phyloP scores from a whole-genome alignment of 2,888 invertebrate species.

The Drosophila gaucha region DNA sequence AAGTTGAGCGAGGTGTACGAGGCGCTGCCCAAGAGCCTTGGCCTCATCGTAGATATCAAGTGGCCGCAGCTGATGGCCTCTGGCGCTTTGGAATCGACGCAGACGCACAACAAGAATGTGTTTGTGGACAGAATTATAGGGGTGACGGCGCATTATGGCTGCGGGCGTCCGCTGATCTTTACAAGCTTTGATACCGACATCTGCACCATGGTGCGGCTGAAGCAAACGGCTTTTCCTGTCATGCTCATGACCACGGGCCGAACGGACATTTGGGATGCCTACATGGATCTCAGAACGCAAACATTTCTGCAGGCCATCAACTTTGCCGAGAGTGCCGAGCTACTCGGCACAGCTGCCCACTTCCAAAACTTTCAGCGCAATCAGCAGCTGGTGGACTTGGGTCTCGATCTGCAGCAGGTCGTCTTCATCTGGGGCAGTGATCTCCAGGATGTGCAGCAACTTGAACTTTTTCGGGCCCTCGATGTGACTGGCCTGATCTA shows the following conservation, averaged over 20 bases:
- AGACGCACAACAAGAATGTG: conserved; percentile 93
- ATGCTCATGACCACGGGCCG: conserved; percentile 89
- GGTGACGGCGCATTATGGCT: conserved; percentile 91
- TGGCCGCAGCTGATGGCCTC: conserved; percentile 95
- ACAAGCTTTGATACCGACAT: conserved; percentile 98
- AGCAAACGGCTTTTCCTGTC: conserved; percentile 98
- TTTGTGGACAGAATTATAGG: conserved; percentile 94
- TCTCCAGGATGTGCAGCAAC: conserved; percentile 92
- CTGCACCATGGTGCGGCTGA: conserved; percentile 95
- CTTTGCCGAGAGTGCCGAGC: conserved; percentile 91
- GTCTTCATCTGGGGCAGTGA: conserved; percentile 99
- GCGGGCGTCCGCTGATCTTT: conserved; percentile 93
- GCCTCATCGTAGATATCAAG: conserved; percentile 98
- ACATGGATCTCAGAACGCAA: conserved; percentile 92
- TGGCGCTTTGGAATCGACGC: conserved; percentile 92
- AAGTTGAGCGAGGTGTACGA: conserved; percentile 92
- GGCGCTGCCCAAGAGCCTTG: conserved; percentile 91
- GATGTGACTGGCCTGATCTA: conserved; percentile 98
- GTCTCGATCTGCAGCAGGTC: conserved; percentile 91
- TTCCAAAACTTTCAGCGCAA: conserved; percentile 91
- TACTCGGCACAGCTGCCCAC: conserved; percentile 95
- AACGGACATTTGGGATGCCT: conserved; percentile 86
- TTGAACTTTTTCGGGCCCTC: conserved; percentile 92
- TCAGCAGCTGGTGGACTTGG: conserved; percentile 88
- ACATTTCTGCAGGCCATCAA: conserved; percentile 92